phyloP scores from a whole-genome alignment of 2,888 invertebrate genomes.

The Eulithis testata region DNA sequence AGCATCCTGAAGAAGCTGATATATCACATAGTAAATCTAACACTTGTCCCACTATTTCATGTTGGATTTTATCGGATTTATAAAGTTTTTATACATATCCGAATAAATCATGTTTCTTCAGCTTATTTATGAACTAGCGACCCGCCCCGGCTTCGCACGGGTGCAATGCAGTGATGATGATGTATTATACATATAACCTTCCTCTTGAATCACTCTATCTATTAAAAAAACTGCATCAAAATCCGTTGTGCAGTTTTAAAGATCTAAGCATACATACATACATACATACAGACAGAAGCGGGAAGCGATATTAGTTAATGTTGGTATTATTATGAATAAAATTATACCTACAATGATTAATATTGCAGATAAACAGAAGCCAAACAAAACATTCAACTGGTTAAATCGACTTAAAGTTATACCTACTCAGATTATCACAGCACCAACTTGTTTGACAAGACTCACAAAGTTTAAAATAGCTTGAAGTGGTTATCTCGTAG shows the following conservation, averaged over 20 bases:
- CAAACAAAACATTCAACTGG: conserved; percentile 4
- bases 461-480: conserved; percentile 2
- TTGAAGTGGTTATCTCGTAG: background rate
- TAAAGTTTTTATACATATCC: conserved; percentile 8
- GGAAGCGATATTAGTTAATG: too few species aligned
- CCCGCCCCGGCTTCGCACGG: too few species aligned
- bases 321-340: too few species aligned
- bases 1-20: conserved; percentile 2
- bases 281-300: too few species aligned
- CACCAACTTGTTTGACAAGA: conserved; percentile 13
- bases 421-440: conserved; percentile 13
- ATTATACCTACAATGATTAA: background rate
- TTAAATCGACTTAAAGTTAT: conserved; percentile 17
- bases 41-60: conserved; percentile 19
- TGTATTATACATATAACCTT: too few species aligned
- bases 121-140: background rate
- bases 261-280: too few species aligned
- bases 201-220: too few species aligned
- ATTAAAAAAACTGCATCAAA: too few species aligned
- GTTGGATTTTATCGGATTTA: conserved; percentile 1
- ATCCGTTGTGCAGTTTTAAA: too few species aligned
- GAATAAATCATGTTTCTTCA: conserved; percentile 7
- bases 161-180: too few species aligned
- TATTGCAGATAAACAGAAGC: background rate
- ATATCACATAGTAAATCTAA: conserved; percentile 22